Base-by-base conservation (phyloP, 2,888 invertebrate genomes). In the Thymelicus acteon region DNA sequence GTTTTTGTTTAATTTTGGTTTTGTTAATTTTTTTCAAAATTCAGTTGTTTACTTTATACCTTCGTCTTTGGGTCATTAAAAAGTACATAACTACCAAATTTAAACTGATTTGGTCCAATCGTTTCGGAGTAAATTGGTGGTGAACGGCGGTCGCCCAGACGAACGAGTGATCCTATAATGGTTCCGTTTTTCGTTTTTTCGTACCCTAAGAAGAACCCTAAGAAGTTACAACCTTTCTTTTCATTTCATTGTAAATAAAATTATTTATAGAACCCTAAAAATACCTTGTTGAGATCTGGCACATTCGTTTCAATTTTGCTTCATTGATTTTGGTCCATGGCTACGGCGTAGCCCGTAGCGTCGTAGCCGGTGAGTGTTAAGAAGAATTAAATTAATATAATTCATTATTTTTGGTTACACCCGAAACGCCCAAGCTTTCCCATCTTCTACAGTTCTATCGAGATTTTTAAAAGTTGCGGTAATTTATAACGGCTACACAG, bases 341-440 rank as follows among this genome's bases (percentile, higher is more conserved):
- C 24, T 54, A 54, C 54, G 54, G 24, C 54, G 54, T 54, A 54
- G 12, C 24, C 52, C 54, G 54, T 54, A 54, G 54, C 24, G 24
- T 6, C 54, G 19, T 54, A 54, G 54, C 54, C 54, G 19, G 12
- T 54, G 54, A 12, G 24, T 54, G 13, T 19, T 13, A 19, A 44
- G 64, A 47, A 68, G 12, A 60, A 62, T 65, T 49, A 62, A 13
- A 24, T 73, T 7, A n/a, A n/a, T n/a, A 39, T 15, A 12, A 54
- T 54, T 54, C 54, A 54, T 24, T 54, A 12, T 54, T 54, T 24
- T 54, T 24, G 24, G 10, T 54, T 24, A 24, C 24, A 5, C 54
- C 54, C 54, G 54, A 52, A 15, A 52, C 24, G 10, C 0, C 54
- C 24, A 7, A 24, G 7, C 19, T 12, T 52, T 15, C 0, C 8